phyloP scores from a whole-genome alignment of 2,888 invertebrate species.

The Achlya flavicornis region DNA sequence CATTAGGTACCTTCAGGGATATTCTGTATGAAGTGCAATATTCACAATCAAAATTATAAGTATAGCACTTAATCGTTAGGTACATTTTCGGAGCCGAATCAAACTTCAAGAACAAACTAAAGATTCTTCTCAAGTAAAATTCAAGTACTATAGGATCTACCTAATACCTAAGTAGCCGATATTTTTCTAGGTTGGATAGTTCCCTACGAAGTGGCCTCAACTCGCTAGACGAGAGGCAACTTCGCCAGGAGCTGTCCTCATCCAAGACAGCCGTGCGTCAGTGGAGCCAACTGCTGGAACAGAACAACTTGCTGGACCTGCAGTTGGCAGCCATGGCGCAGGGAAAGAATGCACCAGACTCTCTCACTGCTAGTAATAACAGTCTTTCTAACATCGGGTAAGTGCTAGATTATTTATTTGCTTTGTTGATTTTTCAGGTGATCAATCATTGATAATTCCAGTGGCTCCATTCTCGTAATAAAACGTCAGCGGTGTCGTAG shows the following conservation, averaged over 20 bases:
- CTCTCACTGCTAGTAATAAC: conserved; percentile 77
- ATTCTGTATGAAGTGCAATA: too few relatives aligned
- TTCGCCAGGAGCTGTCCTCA: conserved; percentile 74
- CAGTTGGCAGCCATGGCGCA: conserved; percentile 78
- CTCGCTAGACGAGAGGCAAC: conserved; percentile 77
- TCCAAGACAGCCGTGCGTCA: conserved; percentile 74
- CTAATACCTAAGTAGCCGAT: not conserved
- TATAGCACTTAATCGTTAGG: too few relatives aligned
- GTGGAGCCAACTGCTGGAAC: conserved; percentile 78
- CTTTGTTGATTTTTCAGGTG: not conserved
- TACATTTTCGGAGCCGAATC: too few relatives aligned
- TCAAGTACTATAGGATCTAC: too few relatives aligned
- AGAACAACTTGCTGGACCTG: conserved; percentile 73
- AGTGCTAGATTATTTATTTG: conserved; percentile 42
- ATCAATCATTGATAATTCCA: too few relatives aligned
- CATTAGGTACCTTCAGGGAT: too few relatives aligned
- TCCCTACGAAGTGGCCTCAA: conserved; percentile 79
- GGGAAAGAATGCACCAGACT: conserved; percentile 71
- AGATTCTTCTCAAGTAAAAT: too few relatives aligned
- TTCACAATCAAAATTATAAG: too few relatives aligned
- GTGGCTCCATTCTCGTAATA: too few relatives aligned
- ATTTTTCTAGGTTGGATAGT: conserved; percentile 66
- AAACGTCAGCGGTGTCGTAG: too few relatives aligned
- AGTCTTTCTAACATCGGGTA: conserved; percentile 78
- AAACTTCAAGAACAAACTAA: too few relatives aligned